Base-by-base conservation (phyloP, 2,888 invertebrate species). In the Frankliniella fusca region DNA sequence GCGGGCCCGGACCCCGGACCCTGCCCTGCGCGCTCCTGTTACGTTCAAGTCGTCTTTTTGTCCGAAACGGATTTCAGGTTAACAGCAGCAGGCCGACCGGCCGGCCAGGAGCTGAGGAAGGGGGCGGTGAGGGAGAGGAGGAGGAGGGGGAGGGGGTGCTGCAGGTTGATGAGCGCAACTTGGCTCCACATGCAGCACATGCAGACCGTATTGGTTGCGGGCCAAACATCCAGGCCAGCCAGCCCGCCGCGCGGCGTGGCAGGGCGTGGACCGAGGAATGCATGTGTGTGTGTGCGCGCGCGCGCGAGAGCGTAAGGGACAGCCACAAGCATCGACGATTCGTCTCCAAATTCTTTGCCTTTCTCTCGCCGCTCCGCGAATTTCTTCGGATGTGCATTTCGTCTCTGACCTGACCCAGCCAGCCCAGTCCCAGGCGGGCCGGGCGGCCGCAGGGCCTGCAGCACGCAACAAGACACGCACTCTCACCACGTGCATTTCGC, bases 41-140 rank as follows among this genome's bases (percentile, higher is more conserved):
- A 54, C 70, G 27, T 12, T 27, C 23, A 27, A 10, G 70, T 76
- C 70, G 70, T 27, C 70, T 76, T 76, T 76, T 76, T 76, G 70
- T 76, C 70, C 70, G 70, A 76, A 76, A 76, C 70, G 70, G 70
- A 76, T 76, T 76, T 76, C 27, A 76, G 70, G 70, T 76, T 76
- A 76, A 76, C 27, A 76, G 70, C 65, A 65, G 23, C n/a, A 5
- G 54, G 54, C 54, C 20, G 54, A n/a, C n/a, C n/a, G n/a, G n/a
- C n/a, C n/a, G 12, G 54, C 38, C 54, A 12, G 54, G 54, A 38
- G 38, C 38, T 38, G 38, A 38, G 38, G 38, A 5, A 3, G 38
- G 38, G 38, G 38, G 5, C 38, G 38, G 38, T 5, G 38, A 38
- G 38, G 38, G 38, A 38, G 38, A 5, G 38, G 38, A 5, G 38